Percentiles rank a stretch among this genome's conserved stretches.
Evolutionary conservation across 2,113 vertebrate species (phyloP).

Genomic region (Choloepus hoffmanni): DNA sequence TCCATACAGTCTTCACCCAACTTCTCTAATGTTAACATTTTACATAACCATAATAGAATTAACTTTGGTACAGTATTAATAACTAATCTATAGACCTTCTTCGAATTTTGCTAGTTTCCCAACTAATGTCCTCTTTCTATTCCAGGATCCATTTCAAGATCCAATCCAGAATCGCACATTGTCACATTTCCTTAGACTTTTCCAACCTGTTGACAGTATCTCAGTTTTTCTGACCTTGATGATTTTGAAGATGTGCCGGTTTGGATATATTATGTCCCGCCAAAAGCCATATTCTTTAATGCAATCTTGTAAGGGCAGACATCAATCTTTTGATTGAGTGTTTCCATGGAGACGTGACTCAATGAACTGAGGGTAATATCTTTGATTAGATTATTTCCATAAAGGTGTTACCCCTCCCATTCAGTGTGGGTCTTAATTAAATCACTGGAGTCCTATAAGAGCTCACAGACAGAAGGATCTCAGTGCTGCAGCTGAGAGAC

Average conservation of each 20-base stretch:
- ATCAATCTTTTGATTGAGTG: too few relatives aligned
- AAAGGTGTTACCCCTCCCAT: too few relatives aligned
- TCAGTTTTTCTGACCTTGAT: neutral
- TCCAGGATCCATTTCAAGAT: neutral
- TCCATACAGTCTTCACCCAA: neutral
- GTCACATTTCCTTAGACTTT: neutral
- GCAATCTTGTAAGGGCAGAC: too few relatives aligned
- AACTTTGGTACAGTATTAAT: neutral
- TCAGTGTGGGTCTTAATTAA: too few relatives aligned
- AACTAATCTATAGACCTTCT: neutral
- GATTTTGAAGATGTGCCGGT: neutral
- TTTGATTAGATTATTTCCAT: too few relatives aligned
- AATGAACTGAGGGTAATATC: too few relatives aligned
- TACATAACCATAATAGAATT: conserved; percentile 29
- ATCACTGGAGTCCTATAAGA: too few relatives aligned
- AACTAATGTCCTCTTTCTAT: neutral
- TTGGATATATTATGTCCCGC: too few relatives aligned
- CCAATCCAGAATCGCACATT: neutral
- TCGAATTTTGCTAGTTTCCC: conserved; percentile 34
- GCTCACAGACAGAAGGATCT: too few relatives aligned
- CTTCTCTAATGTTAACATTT: neutral
- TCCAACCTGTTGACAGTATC: neutral
- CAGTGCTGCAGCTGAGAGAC: too few relatives aligned
- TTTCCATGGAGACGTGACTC: too few relatives aligned
- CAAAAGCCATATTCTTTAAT: too few relatives aligned